Conservation (phyloP, 2,888 invertebrate species). For the Scrobipalpa costella region DNA sequence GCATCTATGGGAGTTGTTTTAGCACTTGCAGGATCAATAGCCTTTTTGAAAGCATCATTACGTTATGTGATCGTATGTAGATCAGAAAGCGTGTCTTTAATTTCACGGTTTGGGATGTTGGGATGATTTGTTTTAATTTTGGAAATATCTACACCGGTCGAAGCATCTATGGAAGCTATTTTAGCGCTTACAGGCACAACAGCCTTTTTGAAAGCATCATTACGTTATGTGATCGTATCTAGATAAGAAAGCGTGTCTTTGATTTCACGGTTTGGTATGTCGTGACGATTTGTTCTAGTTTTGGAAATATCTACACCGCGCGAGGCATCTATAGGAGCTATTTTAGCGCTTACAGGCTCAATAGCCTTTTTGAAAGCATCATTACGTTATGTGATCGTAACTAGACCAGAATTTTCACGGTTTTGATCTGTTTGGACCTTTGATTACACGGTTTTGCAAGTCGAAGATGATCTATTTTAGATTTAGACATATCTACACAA, state of each 20-base stretch:
- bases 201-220: slow-evolving; percentile 14
- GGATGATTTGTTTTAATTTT: background rate
- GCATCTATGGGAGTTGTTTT: slow-evolving; percentile 23
- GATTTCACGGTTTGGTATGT: background rate
- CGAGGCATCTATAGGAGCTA: slow-evolving; percentile 18
- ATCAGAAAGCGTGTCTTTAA: background rate
- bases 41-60: slow-evolving; percentile 15
- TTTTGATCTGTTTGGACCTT: too few relatives aligned
- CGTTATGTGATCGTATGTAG: slow-evolving; percentile 4
- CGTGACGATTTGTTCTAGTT: background rate
- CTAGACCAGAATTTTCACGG: slow-evolving; percentile 9
- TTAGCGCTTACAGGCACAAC: slow-evolving; percentile 10
- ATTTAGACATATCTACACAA: background rate
- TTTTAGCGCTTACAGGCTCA: slow-evolving; percentile 11
- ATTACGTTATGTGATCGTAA: slow-evolving; percentile 5
- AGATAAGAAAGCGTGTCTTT: background rate
- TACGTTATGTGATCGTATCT: slow-evolving; percentile 7
- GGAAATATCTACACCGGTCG: slow-evolving; percentile 19
- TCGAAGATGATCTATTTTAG: too few relatives aligned
- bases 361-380: slow-evolving; percentile 10
- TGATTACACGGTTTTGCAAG: background rate
- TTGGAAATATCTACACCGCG: background rate
- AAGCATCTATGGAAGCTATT: slow-evolving; percentile 23
- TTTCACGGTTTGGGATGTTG: background rate
- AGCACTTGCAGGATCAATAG: slow-evolving; percentile 2